Conservation (phyloP, 2,888 invertebrate genomes). For the Leptinotarsa juncta region DNA sequence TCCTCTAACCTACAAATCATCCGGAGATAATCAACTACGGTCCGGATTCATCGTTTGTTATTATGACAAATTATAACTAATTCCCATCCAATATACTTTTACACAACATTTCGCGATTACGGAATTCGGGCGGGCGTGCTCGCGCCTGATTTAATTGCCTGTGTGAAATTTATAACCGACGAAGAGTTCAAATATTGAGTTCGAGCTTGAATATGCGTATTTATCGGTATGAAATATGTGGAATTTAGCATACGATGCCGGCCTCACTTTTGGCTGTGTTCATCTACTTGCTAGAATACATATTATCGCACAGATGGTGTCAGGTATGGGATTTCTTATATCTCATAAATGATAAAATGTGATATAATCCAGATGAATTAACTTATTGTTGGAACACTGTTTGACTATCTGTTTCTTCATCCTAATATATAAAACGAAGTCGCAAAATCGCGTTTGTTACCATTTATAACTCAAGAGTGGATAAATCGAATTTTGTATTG, state of each 20-base stretch:
- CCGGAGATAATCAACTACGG: constrained; percentile 56
- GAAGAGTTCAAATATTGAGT: constrained; percentile 18
- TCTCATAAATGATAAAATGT: too few relatives aligned
- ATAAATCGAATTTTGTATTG: too few relatives aligned
- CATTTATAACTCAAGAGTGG: too few relatives aligned
- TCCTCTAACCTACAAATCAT: constrained; percentile 64
- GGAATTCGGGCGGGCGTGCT: constrained; percentile 13
- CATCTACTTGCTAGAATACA: not conserved
- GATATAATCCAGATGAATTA: too few relatives aligned
- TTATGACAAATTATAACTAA: constrained; percentile 57
- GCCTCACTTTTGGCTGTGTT: not conserved
- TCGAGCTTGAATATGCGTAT: constrained; percentile 18
- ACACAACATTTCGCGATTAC: constrained; percentile 38
- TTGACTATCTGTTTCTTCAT: too few relatives aligned
- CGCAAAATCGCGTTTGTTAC: too few relatives aligned
- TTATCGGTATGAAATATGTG: constrained; percentile 9
- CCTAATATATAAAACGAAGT: too few relatives aligned
- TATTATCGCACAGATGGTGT: not conserved
- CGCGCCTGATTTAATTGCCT: constrained; percentile 22
- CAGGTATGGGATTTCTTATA: not conserved
- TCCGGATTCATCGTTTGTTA: constrained; percentile 58
- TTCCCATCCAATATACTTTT: constrained; percentile 44
- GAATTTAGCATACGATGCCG: not conserved
- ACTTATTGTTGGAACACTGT: too few relatives aligned
- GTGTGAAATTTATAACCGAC: constrained; percentile 22